Base-by-base conservation (phyloP, 2,113 vertebrate genomes). In the Prionailurus viverrinus region DNA sequence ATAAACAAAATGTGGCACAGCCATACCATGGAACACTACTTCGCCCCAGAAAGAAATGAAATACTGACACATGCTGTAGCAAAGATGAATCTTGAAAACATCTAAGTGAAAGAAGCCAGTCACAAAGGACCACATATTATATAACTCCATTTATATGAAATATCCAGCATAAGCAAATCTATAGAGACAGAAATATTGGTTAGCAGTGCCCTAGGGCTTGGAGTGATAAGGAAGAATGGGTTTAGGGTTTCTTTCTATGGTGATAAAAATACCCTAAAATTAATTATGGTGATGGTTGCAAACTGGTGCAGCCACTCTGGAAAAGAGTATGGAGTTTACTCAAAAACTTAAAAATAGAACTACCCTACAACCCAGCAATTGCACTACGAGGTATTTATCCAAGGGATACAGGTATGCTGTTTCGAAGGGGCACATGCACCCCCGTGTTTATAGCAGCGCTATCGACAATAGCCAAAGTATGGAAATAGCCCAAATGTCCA, bases 151-250 rank as follows among this genome's bases (percentile, higher is more conserved):
- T 51, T 79, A 93, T 61, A 48, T 36, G 39, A 94, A 91, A 74
- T 68, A 88, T 51, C 19, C 36, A 83, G 69, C 90, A 68, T 45
- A 95, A 66, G 45, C 13, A 84, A 97, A 95, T 83, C 68, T 83
- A 76, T 36, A 79, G 33, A 89, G 19, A 79, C 21, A 66, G 63
- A 78, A 55, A 92, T 14, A 71, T 87, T 45, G 48, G 31, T 93
- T 63, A 36, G 74, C 58, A 74, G 36, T 83, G 73, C 9, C 45
- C 39, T 27, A 82, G 19, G 39, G 15, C 66, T 74, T 29, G 18
- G 51, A 93, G 14, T 36, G n/a, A 39, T 76, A 45, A 85, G 45
- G 21, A 31, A 94, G 12, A 89, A 86, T 29, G 41, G 13, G 10
- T 39, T 71, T 2, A 96, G 31, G 7, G 14, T 51, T 90, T 93